Base-by-base conservation (phyloP, 2,888 invertebrate genomes). In the Tineola bisselliella region DNA sequence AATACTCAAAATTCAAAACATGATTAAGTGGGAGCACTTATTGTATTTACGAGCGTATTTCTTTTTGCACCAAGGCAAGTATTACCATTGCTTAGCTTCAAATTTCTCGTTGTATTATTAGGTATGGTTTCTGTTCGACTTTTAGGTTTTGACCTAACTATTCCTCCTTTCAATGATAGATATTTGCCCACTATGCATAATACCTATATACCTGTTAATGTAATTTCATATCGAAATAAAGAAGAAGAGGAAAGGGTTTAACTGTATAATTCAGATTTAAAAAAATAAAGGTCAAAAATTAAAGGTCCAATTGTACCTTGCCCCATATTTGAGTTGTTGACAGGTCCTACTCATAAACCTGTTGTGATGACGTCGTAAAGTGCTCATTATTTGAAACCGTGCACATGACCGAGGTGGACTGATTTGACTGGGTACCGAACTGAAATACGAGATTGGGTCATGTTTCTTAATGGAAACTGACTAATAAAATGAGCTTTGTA, bases 271-370 rank as follows among this genome's bases (percentile, higher is more conserved):
- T n/a, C n/a, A n/a, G n/a, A n/a, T n/a, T n/a, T n/a, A n/a, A 25
- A 25, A 25, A 25, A 25, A 25, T 6, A 25, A n/a, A 48, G 48
- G 48, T 48, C 48, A 48, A 48, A 48, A 17, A 10, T 17, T 48
- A 2, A 13, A 48, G 48, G 15, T 48, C 48, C 10, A 48, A 15
- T 2, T n/a, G 1, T 68, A 66, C 71, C 69, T 70, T 65, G 65
- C 70, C 74, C 72, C 72, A 70, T 75, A 71, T 69, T 63, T 63
- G 59, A 62, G 64, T 62, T 67, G 74, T 70, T 75, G 74, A 76
- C 74, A 74, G 71, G 71, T 69, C 59, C 62, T 66, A 63, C 71
- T 48, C 73, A 68, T 77, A 74, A 62, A 60, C 62, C 59, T 59
- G 62, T 66, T 68, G 67, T 67, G 68, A 67, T 67, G 66, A 65